Evolutionary conservation across 2,888 invertebrate genomes (phyloP), one percentile per base, ranked within the genome.

Genomic region (Pantelozetes paolii): DNA sequence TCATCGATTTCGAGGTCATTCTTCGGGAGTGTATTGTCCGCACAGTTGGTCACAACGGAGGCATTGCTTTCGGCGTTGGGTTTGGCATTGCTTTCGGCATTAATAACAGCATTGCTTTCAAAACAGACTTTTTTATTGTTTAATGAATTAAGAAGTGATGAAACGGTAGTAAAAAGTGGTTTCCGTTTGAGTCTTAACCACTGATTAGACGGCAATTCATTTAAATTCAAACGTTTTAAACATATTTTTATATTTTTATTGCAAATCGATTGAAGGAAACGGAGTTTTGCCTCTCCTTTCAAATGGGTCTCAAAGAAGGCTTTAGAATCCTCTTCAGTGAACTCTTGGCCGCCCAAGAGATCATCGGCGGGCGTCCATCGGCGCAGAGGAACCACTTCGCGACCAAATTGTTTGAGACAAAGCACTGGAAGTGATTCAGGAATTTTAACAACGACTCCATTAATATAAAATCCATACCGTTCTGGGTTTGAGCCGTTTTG

Each of bases 371-470:
- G 13, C 64, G 9, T 40, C 36, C 20, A 23, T 3, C 18, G 23
- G 1, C 45, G 15, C 45, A 69, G 15, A 15, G 45, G 26, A 2
- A 69, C 42, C 15, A 26, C 23, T 28, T 69, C 69, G 69, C 42
- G 69, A 20, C 69, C 69, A 23, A 69, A 45, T 18, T 69, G 69
- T 42, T 8, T 26, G 20, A 69, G 18, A 69, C 40, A 42, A 15
- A 11, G 18, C 28, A 26, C 69, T 69, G 69, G 69, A 69, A 69
- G 40, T 45, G 69, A 69, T 69, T 69, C 23, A 45, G 45, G 69
- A 69, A 69, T 69, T 45, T 69, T 69, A 69, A 69, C 69, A 69
- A 69, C 42, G 42, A 42, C 45, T 69, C 69, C 69, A 69, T 28
- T 45, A 69, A 69, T 69, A 45, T 45, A 69, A 42, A 28, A 28